Evolutionary conservation across 2,113 vertebrate species (phyloP), one percentile per base, ranked within the genome.

Genomic region (Tor tambroides): DNA sequence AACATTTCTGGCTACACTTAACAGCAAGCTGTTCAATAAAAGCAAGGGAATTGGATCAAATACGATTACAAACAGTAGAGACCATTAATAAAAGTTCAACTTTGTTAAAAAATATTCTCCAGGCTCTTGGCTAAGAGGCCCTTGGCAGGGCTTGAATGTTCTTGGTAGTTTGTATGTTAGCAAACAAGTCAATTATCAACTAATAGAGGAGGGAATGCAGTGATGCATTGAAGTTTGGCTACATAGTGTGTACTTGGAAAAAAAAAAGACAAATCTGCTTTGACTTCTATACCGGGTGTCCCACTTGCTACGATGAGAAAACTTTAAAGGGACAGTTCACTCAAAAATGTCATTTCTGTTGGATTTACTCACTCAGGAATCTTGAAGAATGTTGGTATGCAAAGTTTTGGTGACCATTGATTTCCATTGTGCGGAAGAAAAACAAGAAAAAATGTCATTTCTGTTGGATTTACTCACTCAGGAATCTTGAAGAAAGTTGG

Each of bases 171-270:
- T 35, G 65, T n/a, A 38, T 72, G 67, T 35, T 56, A 83, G 81
- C 81, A 83, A 83, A 83, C 65, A 83, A 72, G 81, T 83, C 81
- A 83, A 83, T 83, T 83, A 83, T 83, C 67, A 83, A 72, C 81
- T 38, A 32, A 67, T n/a, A 83, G 41, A 49, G 43, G 26, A 54
- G 81, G 26, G 11, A 69, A 83, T 65, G 41, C 38, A 83, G 61
- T 30, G 80, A 67, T 49, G 38, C n/a, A 49, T 8, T 49, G 11
- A 83, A 63, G 79, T 63, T 65, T 43, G 23, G 65, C 59, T 49
- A 3, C 41, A 67, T 15, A 35, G 12, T 41, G 23, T 75, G 72
- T n/a, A n/a, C 41, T 46, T 75, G 32, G n/a, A 17, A 1, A 2
- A 23, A 23, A 9, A 38, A 21, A 28, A 28, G 26, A 80, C 75